A percentile compares a stretch with the other conserved stretches of the same genome.
phyloP scores from a whole-genome alignment of 2,113 vertebrate genomes.

The Antechinus stuartii region DNA sequence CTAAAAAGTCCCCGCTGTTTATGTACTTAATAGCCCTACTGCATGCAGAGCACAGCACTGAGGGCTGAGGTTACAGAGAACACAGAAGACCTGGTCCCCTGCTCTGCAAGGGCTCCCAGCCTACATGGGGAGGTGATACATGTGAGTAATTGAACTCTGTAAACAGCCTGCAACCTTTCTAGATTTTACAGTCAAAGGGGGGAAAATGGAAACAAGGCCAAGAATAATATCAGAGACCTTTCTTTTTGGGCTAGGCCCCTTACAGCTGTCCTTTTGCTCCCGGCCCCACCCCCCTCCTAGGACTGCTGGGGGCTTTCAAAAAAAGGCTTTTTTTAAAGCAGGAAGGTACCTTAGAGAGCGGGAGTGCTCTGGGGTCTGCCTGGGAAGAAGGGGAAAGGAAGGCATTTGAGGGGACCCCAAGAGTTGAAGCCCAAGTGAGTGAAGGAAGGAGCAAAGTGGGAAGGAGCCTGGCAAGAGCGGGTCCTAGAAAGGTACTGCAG shows the following conservation, averaged over 20 bases:
- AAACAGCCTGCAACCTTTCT: slow-evolving; percentile 70
- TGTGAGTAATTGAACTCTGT: slow-evolving; percentile 71
- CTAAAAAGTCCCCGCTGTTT: background rate
- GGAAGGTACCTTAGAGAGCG: background rate
- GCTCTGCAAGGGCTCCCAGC: slow-evolving; percentile 7
- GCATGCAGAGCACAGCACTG: background rate
- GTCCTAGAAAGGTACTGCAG: background rate
- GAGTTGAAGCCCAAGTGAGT: background rate
- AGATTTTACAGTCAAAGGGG: slow-evolving; percentile 62
- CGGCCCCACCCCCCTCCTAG: slow-evolving; percentile 15
- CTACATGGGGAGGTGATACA: slow-evolving; percentile 54
- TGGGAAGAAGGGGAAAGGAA: background rate
- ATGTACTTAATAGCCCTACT: slow-evolving; percentile 12
- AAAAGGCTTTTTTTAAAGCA: background rate
- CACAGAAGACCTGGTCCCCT: slow-evolving; percentile 50
- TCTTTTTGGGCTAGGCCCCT: slow-evolving; percentile 37
- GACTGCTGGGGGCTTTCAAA: slow-evolving; percentile 12
- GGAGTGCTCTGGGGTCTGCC: background rate
- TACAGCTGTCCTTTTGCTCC: slow-evolving; percentile 12
- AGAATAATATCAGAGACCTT: slow-evolving; percentile 45
- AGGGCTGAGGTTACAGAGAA: slow-evolving; percentile 19
- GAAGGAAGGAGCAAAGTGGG: background rate
- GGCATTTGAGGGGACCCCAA: background rate
- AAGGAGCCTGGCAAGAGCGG: background rate
- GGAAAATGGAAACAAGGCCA: slow-evolving; percentile 11